Evolutionary conservation across 2,113 vertebrate species (phyloP).

Genomic region (Cryptoleucopteryx plumbea): DNA sequence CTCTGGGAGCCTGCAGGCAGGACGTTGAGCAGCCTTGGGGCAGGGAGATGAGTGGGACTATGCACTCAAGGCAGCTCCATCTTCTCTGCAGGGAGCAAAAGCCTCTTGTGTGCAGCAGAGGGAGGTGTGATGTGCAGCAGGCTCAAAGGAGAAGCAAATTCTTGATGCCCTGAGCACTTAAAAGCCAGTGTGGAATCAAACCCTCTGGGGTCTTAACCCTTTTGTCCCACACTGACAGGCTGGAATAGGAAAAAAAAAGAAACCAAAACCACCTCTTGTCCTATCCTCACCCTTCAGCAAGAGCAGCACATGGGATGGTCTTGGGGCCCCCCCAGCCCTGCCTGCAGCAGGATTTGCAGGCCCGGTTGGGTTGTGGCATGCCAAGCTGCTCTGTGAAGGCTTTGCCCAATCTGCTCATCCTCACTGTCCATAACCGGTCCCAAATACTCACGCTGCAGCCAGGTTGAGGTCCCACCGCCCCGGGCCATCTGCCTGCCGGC

Average conservation of each 20-base stretch:
- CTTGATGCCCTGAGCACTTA: neutral
- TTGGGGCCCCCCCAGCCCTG: neutral
- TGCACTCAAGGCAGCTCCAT: neutral
- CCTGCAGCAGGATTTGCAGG: neutral
- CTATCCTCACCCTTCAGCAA: accelerated
- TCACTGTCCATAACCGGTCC: accelerated
- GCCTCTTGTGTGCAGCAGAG: neutral
- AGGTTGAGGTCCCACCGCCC: accelerated
- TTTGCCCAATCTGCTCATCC: neutral
- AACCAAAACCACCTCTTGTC: neutral
- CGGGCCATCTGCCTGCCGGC: neutral
- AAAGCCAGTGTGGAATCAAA: neutral
- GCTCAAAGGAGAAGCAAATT: neutral
- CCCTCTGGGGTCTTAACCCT: neutral
- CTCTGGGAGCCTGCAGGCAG: neutral
- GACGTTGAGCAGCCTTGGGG: accelerated
- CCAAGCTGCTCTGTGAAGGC: neutral
- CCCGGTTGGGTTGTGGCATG: neutral
- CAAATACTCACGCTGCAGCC: accelerated
- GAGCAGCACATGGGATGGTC: accelerated
- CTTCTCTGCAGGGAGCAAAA: neutral
- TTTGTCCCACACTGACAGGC: accelerated
- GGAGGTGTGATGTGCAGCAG: neutral
- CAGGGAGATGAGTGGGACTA: neutral
- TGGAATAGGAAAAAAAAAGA: neutral